phyloP scores from a whole-genome alignment of 2,797 vertebrate species.

The Phataginus tetradactyla region DNA sequence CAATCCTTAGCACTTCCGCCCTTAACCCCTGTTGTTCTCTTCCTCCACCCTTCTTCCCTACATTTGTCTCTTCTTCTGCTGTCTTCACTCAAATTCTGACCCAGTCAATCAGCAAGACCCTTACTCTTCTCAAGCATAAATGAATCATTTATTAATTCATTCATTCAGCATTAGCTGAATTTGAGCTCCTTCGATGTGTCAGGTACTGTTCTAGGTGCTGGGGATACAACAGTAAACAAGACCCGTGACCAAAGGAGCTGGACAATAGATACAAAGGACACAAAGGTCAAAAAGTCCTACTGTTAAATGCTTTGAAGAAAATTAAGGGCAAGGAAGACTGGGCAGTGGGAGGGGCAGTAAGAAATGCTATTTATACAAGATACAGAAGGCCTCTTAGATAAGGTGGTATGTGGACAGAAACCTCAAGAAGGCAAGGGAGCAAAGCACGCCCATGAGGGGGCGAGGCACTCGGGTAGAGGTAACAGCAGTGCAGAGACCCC shows the following conservation, averaged over 20 bases:
- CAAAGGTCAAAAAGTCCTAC: not conserved
- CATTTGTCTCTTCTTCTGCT: not conserved
- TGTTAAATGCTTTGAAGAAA: not conserved
- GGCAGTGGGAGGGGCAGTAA: no score
- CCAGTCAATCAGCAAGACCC: not conserved
- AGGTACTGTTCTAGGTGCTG: not conserved
- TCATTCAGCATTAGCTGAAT: not conserved
- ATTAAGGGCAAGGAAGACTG: not conserved
- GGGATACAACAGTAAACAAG: not conserved
- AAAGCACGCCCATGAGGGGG: fast-evolving
- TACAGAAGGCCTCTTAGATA: not conserved
- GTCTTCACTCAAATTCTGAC: not conserved
- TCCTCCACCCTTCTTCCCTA: not conserved
- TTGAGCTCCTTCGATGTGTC: not conserved
- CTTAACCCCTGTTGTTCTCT: not conserved
- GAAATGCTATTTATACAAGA: not conserved
- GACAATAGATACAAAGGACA: not conserved
- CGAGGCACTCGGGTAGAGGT: not conserved
- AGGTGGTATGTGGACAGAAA: not conserved
- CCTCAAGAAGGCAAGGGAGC: not conserved
- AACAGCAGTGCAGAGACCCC: not conserved
- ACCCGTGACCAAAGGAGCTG: not conserved
- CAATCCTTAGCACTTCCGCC: no score
- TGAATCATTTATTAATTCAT: not conserved
- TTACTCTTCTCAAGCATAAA: slow-evolving; percentile 29